Percentiles rank a stretch among this genome's conserved stretches.
Evolutionary conservation across 2,888 invertebrate species (phyloP).

Genomic region (Scaptomyza parva): DNA sequence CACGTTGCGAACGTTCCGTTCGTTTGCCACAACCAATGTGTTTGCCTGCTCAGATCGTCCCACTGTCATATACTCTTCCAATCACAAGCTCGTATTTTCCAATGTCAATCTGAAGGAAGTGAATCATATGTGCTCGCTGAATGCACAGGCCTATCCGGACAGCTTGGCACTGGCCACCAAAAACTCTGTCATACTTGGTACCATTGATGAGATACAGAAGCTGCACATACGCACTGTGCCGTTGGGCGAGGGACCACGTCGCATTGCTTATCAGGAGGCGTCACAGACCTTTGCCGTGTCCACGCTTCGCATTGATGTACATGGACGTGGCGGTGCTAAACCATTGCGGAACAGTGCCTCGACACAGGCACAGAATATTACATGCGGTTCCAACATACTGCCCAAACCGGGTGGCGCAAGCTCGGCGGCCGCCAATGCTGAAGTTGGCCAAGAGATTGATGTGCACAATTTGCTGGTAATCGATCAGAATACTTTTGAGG

Average conservation of each 20-base stretch:
- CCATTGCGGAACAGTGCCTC: conserved; percentile 91
- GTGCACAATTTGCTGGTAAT: conserved; percentile 95
- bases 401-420: conserved; percentile 85
- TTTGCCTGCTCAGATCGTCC: conserved; percentile 99
- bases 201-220: conserved; percentile 99
- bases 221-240: conserved; percentile 98
- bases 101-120: conserved; percentile 98
- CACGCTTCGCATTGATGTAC: conserved; percentile 94
- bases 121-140: conserved; percentile 98
- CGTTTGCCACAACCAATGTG: conserved; percentile 96
- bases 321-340: conserved; percentile 90
- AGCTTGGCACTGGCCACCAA: conserved; percentile 86
- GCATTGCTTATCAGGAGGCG: conserved; percentile 97
- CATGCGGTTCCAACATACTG: conserved; percentile 87
- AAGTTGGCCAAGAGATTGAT: conserved; percentile 93
- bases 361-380: conserved; percentile 89
- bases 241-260: conserved; percentile 95
- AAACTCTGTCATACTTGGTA: conserved; percentile 91
- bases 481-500: conserved; percentile 99
- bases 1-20: conserved; percentile 94
- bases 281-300: conserved; percentile 98
- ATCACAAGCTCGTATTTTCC: conserved; percentile 99
- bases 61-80: conserved; percentile 99
- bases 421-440: conserved; percentile 83
- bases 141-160: conserved; percentile 97